A percentile compares a stretch with the other conserved stretches of the same genome.
phyloP scores from a whole-genome alignment of 1,140 invertebrate species.

The Drosophila elegans region DNA sequence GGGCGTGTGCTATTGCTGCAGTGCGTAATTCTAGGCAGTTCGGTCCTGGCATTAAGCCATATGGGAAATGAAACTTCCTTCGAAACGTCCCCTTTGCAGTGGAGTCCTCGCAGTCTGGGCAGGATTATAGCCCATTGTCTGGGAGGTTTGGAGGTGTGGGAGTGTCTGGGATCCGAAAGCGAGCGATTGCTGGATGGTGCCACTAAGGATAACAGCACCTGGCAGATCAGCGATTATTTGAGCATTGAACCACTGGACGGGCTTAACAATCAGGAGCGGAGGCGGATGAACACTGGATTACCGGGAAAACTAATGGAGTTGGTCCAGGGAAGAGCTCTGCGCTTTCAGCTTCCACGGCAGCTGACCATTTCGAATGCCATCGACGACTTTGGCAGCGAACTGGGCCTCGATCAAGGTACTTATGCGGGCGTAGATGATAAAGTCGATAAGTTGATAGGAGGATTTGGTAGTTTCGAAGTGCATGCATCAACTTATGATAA shows the following conservation, averaged over 20 bases:
- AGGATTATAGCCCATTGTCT: conserved; percentile 83
- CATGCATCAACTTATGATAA: conserved; percentile 45
- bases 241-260: conserved; percentile 84
- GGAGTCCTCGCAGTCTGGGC: conserved; percentile 52
- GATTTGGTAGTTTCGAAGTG: conserved; percentile 64
- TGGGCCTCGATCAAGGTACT: conserved; percentile 78
- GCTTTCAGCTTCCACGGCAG: conserved; percentile 56
- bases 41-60: conserved; percentile 17
- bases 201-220: conserved; percentile 86
- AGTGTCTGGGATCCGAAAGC: conserved; percentile 86
- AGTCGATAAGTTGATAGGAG: conserved; percentile 64
- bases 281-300: conserved; percentile 13
- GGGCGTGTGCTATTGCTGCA: conserved; percentile 46
- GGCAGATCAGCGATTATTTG: conserved; percentile 86
- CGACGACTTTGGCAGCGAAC: conserved; percentile 61
- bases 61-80: conserved; percentile 6
- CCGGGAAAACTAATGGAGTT: conserved; percentile 58
- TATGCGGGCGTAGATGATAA: conserved; percentile 78
- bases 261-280: conserved; percentile 62
- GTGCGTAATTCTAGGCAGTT: conserved; percentile 25
- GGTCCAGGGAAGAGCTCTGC: conserved; percentile 62
- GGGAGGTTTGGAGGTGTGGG: conserved; percentile 68
- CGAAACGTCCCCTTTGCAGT: neutral
- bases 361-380: conserved; percentile 70
- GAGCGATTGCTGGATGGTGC: conserved; percentile 86